These are phyloP conservation scores for Pollicipes pollicipes DNA, from an alignment of 1,140 invertebrate species.

Conservation along the genomic window DNA sequence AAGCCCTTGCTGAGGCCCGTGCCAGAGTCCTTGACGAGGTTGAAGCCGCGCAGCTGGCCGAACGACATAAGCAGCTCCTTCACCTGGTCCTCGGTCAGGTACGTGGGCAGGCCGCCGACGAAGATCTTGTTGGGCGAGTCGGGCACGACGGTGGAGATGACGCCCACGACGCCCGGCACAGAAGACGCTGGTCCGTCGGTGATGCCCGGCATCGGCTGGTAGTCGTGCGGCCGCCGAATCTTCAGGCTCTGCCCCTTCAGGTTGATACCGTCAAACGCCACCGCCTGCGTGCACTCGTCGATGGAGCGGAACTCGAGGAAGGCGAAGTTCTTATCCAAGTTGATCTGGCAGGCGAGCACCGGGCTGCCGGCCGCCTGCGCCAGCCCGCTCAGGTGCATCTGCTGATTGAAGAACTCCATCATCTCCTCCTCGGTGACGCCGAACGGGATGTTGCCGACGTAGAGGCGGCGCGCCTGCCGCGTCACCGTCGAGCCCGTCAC, in stretches of 20 bases:
- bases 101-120: slow-evolving; percentile 96
- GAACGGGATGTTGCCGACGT: slow-evolving; percentile 99
- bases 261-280: slow-evolving; percentile 99
- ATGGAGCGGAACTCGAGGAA: slow-evolving; percentile 95
- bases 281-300: slow-evolving; percentile 99
- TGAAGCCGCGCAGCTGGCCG: slow-evolving; percentile 92
- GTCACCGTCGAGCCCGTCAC: slow-evolving; percentile 97
- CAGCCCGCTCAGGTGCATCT: slow-evolving; percentile 95
- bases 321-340: slow-evolving; percentile 99
- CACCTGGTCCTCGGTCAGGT: slow-evolving; percentile 98
- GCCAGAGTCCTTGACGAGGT: slow-evolving; percentile 93
- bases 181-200: slow-evolving; percentile 69
- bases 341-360: slow-evolving; percentile 94
- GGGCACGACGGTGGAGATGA: slow-evolving; percentile 61
- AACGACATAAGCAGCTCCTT: slow-evolving; percentile 93
- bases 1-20: slow-evolving; percentile 96
- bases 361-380: slow-evolving; percentile 98
- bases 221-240: slow-evolving; percentile 94
- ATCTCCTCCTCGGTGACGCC: slow-evolving; percentile 99
- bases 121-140: slow-evolving; percentile 98
- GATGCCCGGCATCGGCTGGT: slow-evolving; percentile 94
- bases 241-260: slow-evolving; percentile 99
- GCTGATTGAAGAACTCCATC: slow-evolving; percentile 99
- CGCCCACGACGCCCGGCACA: slow-evolving; percentile 58
- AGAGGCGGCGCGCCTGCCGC: slow-evolving; percentile 81